phyloP scores from a whole-genome alignment of 1,140 invertebrate species.

The Batillaria attramentaria region DNA sequence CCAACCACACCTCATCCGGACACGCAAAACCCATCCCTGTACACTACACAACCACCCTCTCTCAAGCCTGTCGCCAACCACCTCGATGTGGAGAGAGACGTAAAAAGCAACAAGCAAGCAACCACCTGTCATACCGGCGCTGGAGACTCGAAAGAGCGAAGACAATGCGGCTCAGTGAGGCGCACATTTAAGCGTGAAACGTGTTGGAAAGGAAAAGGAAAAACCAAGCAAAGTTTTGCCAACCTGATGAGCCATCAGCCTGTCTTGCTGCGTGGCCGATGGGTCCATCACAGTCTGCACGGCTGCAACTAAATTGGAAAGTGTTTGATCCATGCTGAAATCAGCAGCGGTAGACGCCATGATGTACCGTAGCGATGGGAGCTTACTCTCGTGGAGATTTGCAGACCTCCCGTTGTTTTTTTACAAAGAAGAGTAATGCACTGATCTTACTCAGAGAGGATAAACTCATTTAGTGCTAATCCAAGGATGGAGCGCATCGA shows the following conservation, averaged over 20 bases:
- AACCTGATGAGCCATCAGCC: slow-evolving; percentile 53
- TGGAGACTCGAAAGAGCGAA: no score
- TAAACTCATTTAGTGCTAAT: no score
- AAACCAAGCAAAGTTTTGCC: not conserved
- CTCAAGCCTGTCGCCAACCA: no score
- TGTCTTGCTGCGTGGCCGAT: slow-evolving; percentile 33
- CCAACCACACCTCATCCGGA: no score
- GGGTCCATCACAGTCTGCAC: slow-evolving; percentile 55
- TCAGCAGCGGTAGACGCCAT: not conserved
- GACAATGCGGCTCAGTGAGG: no score
- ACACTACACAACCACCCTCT: no score
- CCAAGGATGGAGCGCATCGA: slow-evolving; percentile 5
- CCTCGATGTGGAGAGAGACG: no score
- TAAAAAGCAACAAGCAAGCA: no score
- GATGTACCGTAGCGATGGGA: slow-evolving; percentile 14
- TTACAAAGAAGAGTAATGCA: not conserved
- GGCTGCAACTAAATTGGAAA: slow-evolving; percentile 43
- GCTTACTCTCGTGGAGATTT: not conserved
- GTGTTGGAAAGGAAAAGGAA: not conserved
- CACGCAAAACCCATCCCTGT: no score
- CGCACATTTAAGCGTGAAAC: no score
- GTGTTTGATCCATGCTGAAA: slow-evolving; percentile 32
- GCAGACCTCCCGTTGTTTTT: not conserved
- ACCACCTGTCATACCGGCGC: no score
- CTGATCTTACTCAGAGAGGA: no score